These are phyloP conservation scores for Thymelicus sylvestris DNA, from an alignment of 2,888 invertebrate species.

Conservation along the genomic window DNA sequence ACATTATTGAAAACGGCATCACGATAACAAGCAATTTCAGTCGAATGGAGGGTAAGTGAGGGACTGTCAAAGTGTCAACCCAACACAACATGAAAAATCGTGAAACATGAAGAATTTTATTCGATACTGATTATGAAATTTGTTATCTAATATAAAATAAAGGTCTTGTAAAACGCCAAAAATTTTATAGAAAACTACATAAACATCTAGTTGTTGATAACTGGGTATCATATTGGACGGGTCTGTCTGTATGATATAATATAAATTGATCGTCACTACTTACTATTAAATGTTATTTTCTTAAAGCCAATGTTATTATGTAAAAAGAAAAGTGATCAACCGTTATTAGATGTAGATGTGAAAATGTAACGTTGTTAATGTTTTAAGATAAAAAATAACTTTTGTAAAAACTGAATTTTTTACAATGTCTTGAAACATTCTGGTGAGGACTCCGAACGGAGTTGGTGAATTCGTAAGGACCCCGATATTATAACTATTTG, in stretches of 20 bases:
- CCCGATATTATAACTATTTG: slow-evolving; percentile 85
- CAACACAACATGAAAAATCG: neutral
- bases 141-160: neutral
- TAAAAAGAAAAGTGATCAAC: slow-evolving; percentile 76
- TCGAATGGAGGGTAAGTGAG: no score
- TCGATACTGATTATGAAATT: neutral
- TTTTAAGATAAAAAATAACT: slow-evolving; percentile 87
- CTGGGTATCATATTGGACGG: neutral
- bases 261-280: slow-evolving; percentile 39
- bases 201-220: neutral
- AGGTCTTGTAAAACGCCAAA: slow-evolving; percentile 11
- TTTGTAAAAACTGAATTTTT: slow-evolving; percentile 88
- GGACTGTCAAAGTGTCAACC: no score
- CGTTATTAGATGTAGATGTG: slow-evolving; percentile 84
- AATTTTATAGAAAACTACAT: neutral
- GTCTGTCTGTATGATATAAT: slow-evolving; percentile 5
- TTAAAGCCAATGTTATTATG: slow-evolving; percentile 70
- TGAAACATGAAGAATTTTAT: neutral
- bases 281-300: slow-evolving; percentile 69
- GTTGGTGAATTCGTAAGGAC: slow-evolving; percentile 78
- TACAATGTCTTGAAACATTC: slow-evolving; percentile 90
- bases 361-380: slow-evolving; percentile 85
- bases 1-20: no score
- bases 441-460: slow-evolving; percentile 71
- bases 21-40: no score